Base-by-base conservation (phyloP, 2,888 invertebrate genomes). In the Drosophila siamana region DNA sequence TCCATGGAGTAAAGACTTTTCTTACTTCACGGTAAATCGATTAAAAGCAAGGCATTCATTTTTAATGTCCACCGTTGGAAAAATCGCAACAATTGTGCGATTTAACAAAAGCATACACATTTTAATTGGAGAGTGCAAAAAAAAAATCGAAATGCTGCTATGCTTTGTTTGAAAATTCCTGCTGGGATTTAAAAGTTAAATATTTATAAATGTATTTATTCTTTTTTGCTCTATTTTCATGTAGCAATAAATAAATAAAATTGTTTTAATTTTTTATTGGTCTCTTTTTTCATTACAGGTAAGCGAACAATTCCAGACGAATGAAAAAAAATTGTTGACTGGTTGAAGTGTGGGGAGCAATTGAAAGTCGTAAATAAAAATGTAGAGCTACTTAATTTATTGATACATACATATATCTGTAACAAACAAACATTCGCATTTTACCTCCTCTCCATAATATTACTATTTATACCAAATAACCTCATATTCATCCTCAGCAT, bases 201-300 rank as follows among this genome's bases (percentile, higher is more conserved):
- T 15, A 19, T 26, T 26, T 28, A 41, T 16, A 41, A 16, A 36
- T 51, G 15, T 15, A 57, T 61, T 26, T 30, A 15, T 2, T 33
- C 22, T n/a, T 19, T 30, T 33, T 30, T 44, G 26, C 19, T 59
- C 15, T 33, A 26, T 2, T 8, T 6, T 2, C 7, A 47, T 9
- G 13, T 16, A 38, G 33, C 19, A 41, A 51, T 40, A 59, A 65
- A 52, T 48, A 56, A 60, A 74, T 66, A 6, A 48, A 56, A 52
- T 52, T 19, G 6, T 33, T 51, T 56, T 47, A 33, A 11, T 50
- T 44, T 19, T 40, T n/a, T n/a, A n/a, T n/a, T n/a, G 4, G 4
- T 22, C 24, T 7, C 19, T 44, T 19, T 16, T 70, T 47, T 56
- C 13, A 11, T 86, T 84, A 28, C 74, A 85, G 84, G 84, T 85